These are phyloP conservation scores for Dione juno DNA, from an alignment of 2,888 invertebrate species.

Conservation along the genomic window DNA sequence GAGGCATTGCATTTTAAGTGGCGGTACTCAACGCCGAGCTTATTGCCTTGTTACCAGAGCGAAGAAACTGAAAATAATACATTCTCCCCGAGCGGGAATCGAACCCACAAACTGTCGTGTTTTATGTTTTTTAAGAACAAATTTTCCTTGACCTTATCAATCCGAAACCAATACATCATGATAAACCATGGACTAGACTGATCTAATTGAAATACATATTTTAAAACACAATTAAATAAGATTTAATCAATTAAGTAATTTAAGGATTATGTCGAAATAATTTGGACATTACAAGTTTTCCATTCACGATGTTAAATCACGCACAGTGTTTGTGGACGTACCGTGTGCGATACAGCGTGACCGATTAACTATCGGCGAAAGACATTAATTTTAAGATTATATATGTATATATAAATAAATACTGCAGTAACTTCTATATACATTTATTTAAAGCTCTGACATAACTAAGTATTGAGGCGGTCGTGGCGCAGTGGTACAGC, in stretches of 20 bases:
- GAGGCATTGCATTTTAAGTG: too few relatives aligned
- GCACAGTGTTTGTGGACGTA: background rate
- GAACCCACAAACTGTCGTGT: too few relatives aligned
- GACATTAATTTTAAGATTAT: constrained; percentile 2
- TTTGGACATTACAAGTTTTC: background rate
- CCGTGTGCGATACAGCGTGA: background rate
- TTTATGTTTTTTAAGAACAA: too few relatives aligned
- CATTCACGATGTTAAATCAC: background rate
- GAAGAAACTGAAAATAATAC: too few relatives aligned
- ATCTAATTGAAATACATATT: background rate
- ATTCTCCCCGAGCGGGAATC: too few relatives aligned
- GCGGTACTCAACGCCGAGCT: too few relatives aligned
- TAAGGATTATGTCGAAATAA: constrained; percentile 5
- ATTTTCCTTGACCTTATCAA: background rate
- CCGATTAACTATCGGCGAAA: constrained; percentile 23
- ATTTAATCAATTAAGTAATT: constrained; percentile 8
- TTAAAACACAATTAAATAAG: background rate
- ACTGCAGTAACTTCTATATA: background rate
- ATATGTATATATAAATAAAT: constrained; percentile 2
- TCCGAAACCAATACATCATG: background rate
- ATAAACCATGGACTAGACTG: background rate
- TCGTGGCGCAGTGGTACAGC: background rate
- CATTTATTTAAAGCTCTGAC: too few relatives aligned
- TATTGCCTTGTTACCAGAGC: too few relatives aligned
- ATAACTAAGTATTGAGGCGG: too few relatives aligned